These are phyloP conservation scores for Pseudomyrmex concolor DNA, from an alignment of 1,140 invertebrate genomes.

Conservation along the genomic window DNA sequence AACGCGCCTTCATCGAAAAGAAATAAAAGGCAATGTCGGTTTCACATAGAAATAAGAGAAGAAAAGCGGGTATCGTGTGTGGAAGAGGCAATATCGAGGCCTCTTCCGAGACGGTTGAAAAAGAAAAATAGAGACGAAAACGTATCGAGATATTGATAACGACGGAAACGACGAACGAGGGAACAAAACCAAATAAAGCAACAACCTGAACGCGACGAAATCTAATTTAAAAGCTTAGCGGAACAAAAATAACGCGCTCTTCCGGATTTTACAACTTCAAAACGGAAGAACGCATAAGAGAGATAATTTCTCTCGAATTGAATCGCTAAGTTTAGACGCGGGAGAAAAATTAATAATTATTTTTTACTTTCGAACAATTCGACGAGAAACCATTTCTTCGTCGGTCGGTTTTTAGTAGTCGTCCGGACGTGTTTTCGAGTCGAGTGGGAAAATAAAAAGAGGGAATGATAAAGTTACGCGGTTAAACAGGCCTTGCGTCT, in stretches of 20 bases:
- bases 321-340: no score
- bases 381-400: neutral
- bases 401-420: no score
- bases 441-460: slow-evolving; percentile 21
- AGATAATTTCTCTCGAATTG: no score
- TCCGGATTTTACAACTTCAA: slow-evolving; percentile 15
- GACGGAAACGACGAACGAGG: slow-evolving; percentile 9
- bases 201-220: neutral
- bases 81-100: slow-evolving; percentile 28
- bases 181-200: slow-evolving; percentile 18
- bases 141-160: slow-evolving; percentile 50
- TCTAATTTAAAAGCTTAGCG: slow-evolving; percentile 13
- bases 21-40: slow-evolving; percentile 26
- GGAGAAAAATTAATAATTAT: neutral
- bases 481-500: slow-evolving; percentile 30
- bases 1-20: slow-evolving; percentile 17
- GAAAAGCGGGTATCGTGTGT: neutral
- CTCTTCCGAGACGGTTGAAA: neutral
- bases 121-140: slow-evolving; percentile 25
- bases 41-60: neutral
- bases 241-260: neutral
- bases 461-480: slow-evolving; percentile 31
- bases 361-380: slow-evolving; percentile 1
- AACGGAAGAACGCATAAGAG: neutral
- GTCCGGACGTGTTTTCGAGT: neutral